Conservation (phyloP, 1,140 invertebrate species). For the Luehdorfia chinensis region DNA sequence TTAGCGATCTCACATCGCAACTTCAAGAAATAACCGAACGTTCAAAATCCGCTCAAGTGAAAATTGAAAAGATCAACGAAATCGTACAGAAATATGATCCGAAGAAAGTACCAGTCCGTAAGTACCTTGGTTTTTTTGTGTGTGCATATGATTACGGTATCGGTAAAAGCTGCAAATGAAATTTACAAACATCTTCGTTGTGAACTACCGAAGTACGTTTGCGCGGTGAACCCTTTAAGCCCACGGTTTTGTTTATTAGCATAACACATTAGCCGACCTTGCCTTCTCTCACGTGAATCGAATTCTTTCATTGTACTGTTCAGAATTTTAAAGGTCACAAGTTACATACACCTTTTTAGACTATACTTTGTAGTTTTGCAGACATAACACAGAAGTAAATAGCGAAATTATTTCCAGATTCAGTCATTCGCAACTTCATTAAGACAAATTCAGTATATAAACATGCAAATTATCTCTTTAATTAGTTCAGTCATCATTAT, state of each 20-base stretch:
- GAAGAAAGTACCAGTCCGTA: constrained; percentile 90
- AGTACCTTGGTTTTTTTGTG: constrained; percentile 73
- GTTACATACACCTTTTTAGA: no score
- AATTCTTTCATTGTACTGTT: constrained; percentile 1
- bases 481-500: no score
- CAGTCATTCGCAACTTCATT: no score
- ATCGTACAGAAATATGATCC: constrained; percentile 83
- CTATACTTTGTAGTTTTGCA: no score
- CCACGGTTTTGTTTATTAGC: constrained; percentile 12
- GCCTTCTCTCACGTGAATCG: background rate
- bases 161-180: constrained; percentile 8
- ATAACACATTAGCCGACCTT: constrained; percentile 14
- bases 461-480: no score
- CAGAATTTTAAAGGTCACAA: no score
- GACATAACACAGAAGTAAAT: no score
- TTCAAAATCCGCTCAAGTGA: constrained; percentile 79
- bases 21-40: constrained; percentile 82
- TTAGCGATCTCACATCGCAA: constrained; percentile 83
- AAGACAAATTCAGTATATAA: no score
- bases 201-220: constrained; percentile 9
- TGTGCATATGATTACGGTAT: constrained; percentile 3
- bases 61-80: constrained; percentile 80
- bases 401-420: no score
- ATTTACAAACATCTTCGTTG: constrained; percentile 15
- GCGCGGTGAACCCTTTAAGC: constrained; percentile 4